Evolutionary conservation across 2,113 vertebrate species (phyloP), one percentile per base, ranked within the genome.

Genomic region (Corvus hawaiiensis): DNA sequence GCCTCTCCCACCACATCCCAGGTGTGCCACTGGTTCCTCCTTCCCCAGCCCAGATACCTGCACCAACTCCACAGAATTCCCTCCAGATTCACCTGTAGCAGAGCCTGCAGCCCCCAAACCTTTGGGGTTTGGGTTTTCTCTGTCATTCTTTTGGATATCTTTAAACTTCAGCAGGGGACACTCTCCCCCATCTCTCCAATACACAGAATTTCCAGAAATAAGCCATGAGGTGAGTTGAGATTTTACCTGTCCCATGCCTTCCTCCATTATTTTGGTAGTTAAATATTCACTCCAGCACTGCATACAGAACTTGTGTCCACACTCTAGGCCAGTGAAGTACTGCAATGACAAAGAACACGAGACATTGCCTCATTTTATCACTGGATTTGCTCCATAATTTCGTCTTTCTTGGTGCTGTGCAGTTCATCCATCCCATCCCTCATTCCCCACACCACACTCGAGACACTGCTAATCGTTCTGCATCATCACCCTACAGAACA

Each of bases 241-340:
- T 56, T 93, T 97, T 99, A 99, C 99, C 99, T 99, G 99, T 97
- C 99, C 99, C 99, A 99, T 99, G 98, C 99, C 99, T 98, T 99
- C 99, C 95, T 99, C 99, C 98, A 99, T 99, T 97, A 99, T 99
- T 99, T 99, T 99, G 97, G 99, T 99, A 95, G 99, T 99, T 98
- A 99, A 98, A 98, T 99, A 99, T 98, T 99, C 99, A 71, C 99
- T 99, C 99, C 99, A 99, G 98, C 99, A 99, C 98, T 99, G 99
- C 99, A 99, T 99, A 98, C 99, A 99, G 98, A 99, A 99, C 97
- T 99, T 99, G 98, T 99, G 99, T 98, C 99, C 99, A 98, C 99
- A 99, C 97, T 99, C 99, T 96, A 99, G 98, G 97, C 99, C 99
- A 89, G 99, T 99, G 96, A 99, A 99, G 97, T 99, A 99, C 99